Evolutionary conservation across 2,113 vertebrate genomes (phyloP).

Genomic region (Odontophorus gujanensis): DNA sequence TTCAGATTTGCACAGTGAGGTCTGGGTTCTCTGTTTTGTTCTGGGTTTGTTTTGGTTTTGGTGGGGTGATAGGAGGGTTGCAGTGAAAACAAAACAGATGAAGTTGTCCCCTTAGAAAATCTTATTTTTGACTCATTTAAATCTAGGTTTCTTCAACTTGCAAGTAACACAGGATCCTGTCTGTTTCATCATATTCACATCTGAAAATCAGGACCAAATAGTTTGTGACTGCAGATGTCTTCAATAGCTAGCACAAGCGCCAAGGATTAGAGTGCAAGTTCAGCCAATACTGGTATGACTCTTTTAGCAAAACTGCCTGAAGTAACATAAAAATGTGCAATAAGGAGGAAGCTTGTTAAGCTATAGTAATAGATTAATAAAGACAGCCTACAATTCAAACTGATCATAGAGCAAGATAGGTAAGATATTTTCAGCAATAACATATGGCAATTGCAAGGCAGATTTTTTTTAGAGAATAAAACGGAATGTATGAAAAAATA

Average conservation of each 20-base stretch:
- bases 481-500: not conserved
- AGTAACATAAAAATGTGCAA: not conserved
- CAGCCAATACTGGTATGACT: not conserved
- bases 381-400: not conserved
- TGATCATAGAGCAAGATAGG: not conserved
- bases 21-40: not conserved
- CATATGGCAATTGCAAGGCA: not conserved
- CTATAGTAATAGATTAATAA: not conserved
- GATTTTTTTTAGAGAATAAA: rapidly evolving
- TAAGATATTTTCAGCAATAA: not conserved
- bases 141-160: not conserved
- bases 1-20: not conserved
- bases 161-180: not conserved
- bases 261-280: not conserved
- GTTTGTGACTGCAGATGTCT: not conserved
- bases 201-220: not conserved
- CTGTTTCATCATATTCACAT: not conserved
- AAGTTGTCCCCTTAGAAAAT: not conserved
- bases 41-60: too few relatives aligned
- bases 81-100: rapidly evolving
- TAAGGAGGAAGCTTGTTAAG: not conserved
- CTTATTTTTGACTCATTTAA: not conserved
- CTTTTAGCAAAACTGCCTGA: not conserved
- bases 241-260: not conserved
- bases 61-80: rapidly evolving